Percentiles rank a stretch among this genome's conserved stretches.
phyloP scores from a whole-genome alignment of 2,113 vertebrate genomes.

The Bagarius yarrelli region DNA sequence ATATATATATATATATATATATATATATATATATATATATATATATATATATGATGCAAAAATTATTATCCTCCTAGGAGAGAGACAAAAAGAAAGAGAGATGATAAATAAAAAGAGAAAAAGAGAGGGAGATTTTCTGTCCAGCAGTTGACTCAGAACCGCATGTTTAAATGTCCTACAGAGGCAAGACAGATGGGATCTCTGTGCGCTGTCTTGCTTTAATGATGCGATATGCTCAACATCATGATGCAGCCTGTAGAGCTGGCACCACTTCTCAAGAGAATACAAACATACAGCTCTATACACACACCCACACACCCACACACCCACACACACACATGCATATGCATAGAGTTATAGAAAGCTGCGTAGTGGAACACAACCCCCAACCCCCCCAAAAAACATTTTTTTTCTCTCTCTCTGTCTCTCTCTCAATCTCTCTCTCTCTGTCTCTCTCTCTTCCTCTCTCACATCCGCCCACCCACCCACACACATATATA shows the following conservation, averaged over 20 bases:
- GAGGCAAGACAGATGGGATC: neutral
- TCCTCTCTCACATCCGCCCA: neutral
- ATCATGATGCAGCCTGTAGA: constrained; percentile 1
- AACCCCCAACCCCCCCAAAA: too few relatives aligned
- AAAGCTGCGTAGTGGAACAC: too few relatives aligned
- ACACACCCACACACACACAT: neutral
- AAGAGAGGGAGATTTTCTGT: neutral
- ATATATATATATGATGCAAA: neutral
- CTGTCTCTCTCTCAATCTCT: too few relatives aligned
- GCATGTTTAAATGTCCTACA: constrained; percentile 7
- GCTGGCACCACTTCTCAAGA: constrained; percentile 6
- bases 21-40: neutral
- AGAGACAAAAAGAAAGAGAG: neutral
- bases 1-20: neutral
- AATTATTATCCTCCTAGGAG: neutral
- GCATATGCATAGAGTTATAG: too few relatives aligned
- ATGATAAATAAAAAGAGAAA: too few relatives aligned
- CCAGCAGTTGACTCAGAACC: neutral
- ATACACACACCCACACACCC: neutral
- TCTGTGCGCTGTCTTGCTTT: constrained; percentile 7
- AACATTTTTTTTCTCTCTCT: too few relatives aligned
- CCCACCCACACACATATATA: neutral
- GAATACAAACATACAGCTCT: neutral
- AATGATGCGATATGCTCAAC: constrained; percentile 16
- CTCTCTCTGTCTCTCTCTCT: too few relatives aligned